phyloP scores from a whole-genome alignment of 2,888 invertebrate genomes.

The Lordiphosa fenestrarum region DNA sequence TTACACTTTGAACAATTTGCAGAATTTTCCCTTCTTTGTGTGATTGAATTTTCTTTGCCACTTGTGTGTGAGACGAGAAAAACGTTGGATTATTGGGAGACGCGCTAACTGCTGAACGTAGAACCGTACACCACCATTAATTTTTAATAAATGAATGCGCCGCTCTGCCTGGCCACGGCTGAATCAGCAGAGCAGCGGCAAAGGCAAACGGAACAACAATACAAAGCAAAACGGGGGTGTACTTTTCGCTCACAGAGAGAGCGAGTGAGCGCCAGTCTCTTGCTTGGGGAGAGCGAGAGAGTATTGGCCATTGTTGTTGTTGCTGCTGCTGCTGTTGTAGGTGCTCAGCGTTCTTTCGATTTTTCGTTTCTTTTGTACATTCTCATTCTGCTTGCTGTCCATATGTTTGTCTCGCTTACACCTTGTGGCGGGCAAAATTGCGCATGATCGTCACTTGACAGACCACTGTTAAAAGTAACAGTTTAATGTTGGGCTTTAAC shows the following conservation, averaged over 20 bases:
- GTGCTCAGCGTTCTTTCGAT: slow-evolving; percentile 1
- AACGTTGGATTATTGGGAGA: slow-evolving; percentile 29
- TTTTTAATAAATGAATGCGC: slow-evolving; percentile 74
- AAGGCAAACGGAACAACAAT: slow-evolving; percentile 8
- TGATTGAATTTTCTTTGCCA: slow-evolving; percentile 6
- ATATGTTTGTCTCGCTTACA: neutral
- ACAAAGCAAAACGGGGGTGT: slow-evolving; percentile 12
- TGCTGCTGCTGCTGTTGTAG: neutral
- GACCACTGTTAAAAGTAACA: slow-evolving; percentile 3
- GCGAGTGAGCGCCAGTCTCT: neutral
- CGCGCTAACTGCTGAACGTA: slow-evolving; percentile 63
- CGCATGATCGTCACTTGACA: slow-evolving; percentile 14
- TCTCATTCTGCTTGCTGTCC: neutral
- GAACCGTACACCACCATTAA: slow-evolving; percentile 76
- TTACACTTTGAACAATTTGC: slow-evolving; percentile 7
- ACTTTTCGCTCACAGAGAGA: slow-evolving; percentile 10
- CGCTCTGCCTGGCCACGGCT: slow-evolving; percentile 38
- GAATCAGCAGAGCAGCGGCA: slow-evolving; percentile 3
- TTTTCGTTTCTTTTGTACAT: neutral
- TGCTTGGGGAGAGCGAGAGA: neutral
- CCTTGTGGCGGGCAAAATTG: slow-evolving; percentile 3
- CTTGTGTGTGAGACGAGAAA: slow-evolving; percentile 8
- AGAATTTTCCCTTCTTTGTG: slow-evolving; percentile 4
- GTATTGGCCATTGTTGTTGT: no score
- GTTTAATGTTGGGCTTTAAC: slow-evolving; percentile 6